Percentiles rank a stretch among this genome's conserved stretches.
These are phyloP conservation scores for Lepidurus packardi DNA, from an alignment of 1,140 invertebrate genomes.

Conservation along the genomic window DNA sequence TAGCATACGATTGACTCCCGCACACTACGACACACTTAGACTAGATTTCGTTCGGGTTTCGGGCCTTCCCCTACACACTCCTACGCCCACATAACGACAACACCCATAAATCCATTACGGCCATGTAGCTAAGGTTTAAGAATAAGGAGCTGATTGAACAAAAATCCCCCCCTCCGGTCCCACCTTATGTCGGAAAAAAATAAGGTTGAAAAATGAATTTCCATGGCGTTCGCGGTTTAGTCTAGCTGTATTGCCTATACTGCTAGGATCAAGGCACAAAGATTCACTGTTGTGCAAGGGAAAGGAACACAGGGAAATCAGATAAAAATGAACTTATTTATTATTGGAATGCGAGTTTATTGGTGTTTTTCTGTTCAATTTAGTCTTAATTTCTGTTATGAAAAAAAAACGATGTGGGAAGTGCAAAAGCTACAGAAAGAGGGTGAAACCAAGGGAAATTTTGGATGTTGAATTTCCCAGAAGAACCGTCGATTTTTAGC, in stretches of 20 bases:
- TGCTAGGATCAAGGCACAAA: not conserved
- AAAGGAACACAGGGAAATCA: not conserved
- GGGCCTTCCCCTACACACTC: not conserved
- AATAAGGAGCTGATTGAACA: conserved; percentile 19
- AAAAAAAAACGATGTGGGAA: too few species aligned
- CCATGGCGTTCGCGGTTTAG: not conserved
- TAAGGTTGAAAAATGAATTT: not conserved
- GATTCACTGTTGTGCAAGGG: not conserved
- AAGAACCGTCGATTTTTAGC: not conserved
- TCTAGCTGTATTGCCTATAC: not conserved
- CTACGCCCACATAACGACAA: not conserved
- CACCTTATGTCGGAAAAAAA: not conserved
- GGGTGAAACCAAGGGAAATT: not conserved
- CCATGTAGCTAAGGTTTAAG: conserved; percentile 3
- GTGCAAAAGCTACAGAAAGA: not conserved
- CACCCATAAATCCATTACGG: conserved; percentile 19
- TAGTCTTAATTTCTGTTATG: too few species aligned
- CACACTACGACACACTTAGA: conserved; percentile 21
- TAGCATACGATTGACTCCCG: conserved; percentile 21
- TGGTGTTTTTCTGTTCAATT: too few species aligned
- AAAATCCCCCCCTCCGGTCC: not conserved
- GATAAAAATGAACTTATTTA: too few species aligned
- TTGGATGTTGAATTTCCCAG: not conserved
- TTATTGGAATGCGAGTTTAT: too few species aligned
- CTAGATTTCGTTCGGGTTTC: conserved; percentile 6